Evolutionary conservation across 1,140 invertebrate species (phyloP).

Genomic region (Lepidurus couesii): DNA sequence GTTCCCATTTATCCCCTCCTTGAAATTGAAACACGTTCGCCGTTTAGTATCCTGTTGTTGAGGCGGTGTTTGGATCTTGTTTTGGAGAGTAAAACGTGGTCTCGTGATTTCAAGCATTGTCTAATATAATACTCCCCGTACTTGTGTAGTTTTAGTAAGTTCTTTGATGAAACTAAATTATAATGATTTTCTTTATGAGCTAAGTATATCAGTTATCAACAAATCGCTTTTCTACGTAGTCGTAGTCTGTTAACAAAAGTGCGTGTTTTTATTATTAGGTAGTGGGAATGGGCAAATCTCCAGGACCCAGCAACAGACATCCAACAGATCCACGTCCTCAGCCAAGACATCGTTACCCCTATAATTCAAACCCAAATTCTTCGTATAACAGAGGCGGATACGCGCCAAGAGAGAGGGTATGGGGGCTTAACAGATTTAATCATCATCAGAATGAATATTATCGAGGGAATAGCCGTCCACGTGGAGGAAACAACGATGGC

Average conservation of each 20-base stretch:
- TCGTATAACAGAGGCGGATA: background rate
- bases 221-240: background rate
- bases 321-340: background rate
- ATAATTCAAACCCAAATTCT: background rate
- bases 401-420: background rate
- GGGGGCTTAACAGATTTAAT: background rate
- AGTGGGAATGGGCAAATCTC: background rate
- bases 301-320: slow-evolving; percentile 7
- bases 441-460: background rate
- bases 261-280: background rate
- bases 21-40: background rate
- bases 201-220: background rate
- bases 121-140: background rate
- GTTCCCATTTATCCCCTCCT: too few species aligned
- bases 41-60: background rate
- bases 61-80: background rate
- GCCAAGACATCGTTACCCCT: background rate
- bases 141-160: background rate
- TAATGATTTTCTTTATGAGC: background rate
- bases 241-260: background rate
- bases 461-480: background rate
- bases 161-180: background rate
- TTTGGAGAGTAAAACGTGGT: slow-evolving; percentile 14
- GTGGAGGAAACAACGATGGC: background rate
- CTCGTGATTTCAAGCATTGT: background rate